Conservation (phyloP, 1,140 invertebrate species). For the Formica exsecta region DNA sequence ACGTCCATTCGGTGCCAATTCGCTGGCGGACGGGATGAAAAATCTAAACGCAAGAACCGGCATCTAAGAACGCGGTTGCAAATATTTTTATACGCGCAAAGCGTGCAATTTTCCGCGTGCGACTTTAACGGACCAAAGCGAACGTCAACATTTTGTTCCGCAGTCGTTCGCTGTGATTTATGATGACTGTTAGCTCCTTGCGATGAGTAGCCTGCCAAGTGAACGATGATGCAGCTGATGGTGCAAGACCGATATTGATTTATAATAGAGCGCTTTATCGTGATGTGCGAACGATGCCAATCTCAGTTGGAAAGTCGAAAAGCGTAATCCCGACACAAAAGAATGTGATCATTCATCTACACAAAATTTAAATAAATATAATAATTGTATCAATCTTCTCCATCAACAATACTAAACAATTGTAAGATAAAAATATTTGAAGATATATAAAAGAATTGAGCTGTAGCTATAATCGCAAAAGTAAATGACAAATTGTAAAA, state of each 20-base stretch:
- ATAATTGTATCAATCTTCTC: neutral
- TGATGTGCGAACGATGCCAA: neutral
- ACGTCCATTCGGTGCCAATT: slow-evolving; percentile 25
- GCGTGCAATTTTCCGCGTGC: slow-evolving; percentile 18
- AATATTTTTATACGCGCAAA: slow-evolving; percentile 33
- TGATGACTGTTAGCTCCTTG: slow-evolving; percentile 46
- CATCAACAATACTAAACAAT: neutral
- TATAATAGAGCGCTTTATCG: slow-evolving; percentile 30
- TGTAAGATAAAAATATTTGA: neutral
- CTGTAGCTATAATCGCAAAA: neutral
- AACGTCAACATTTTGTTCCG: slow-evolving; percentile 53
- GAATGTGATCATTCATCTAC: neutral
- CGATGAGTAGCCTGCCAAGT: slow-evolving; percentile 12
- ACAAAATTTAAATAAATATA: neutral
- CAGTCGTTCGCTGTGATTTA: slow-evolving; percentile 59
- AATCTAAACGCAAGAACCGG: neutral
- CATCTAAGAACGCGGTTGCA: neutral
- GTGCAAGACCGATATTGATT: slow-evolving; percentile 60
- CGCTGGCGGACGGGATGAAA: slow-evolving; percentile 10
- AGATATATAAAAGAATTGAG: neutral
- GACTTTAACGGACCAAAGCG: slow-evolving; percentile 11
- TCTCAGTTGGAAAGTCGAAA: neutral
- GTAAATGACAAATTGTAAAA: neutral
- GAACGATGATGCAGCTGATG: neutral
- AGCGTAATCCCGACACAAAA: neutral